A percentile compares a stretch with the other conserved stretches of the same genome.
phyloP scores from a whole-genome alignment of 2,888 invertebrate species.

The Chalcis sispes region DNA sequence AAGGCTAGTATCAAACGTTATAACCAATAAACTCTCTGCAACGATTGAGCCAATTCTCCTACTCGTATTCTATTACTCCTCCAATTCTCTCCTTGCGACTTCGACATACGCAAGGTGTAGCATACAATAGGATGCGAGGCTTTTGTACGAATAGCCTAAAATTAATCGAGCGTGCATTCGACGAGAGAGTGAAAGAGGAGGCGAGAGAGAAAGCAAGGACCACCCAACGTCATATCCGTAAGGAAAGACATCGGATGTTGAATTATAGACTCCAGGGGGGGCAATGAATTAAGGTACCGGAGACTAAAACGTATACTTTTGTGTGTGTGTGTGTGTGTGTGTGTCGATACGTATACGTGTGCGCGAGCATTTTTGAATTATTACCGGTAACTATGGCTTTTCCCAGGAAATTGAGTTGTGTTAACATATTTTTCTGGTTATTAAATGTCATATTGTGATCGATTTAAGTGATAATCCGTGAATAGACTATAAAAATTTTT shows the following conservation, averaged over 20 bases:
- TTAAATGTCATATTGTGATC: no score
- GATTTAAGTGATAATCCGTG: no score
- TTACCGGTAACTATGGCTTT: not conserved
- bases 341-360: not conserved
- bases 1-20: constrained; percentile 3
- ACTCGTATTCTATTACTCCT: no score
- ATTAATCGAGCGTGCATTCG: constrained; percentile 37
- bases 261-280: constrained; percentile 11
- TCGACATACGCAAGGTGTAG: not conserved
- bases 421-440: no score
- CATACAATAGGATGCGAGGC: constrained; percentile 24
- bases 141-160: constrained; percentile 43
- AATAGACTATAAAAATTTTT: no score
- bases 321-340: no score
- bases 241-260: constrained; percentile 28
- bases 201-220: no score
- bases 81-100: constrained; percentile 8
- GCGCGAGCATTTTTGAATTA: constrained; percentile 10
- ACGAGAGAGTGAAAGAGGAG: no score
- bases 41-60: no score
- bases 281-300: no score
- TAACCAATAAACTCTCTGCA: constrained; percentile 2
- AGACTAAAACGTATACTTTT: no score
- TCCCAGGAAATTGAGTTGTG: not conserved
- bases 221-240: constrained; percentile 21